phyloP scores from a whole-genome alignment of 1,140 invertebrate genomes.

The Liolophura sinensis region DNA sequence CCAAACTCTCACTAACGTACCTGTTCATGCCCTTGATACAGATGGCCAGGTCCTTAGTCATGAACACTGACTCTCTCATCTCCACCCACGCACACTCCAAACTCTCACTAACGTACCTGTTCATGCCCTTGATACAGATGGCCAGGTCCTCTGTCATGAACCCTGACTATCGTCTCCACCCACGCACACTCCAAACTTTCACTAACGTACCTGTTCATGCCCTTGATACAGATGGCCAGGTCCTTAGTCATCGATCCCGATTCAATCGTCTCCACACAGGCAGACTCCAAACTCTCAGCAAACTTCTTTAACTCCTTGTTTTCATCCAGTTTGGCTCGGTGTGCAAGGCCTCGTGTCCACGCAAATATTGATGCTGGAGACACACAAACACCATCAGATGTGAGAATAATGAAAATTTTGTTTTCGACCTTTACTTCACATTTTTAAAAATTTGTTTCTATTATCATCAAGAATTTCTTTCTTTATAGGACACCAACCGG shows the following conservation, averaged over 20 bases:
- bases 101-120: conserved; percentile 29
- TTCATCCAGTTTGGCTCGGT: conserved; percentile 90
- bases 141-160: conserved; percentile 99
- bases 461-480: too few relatives aligned
- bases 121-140: conserved; percentile 90
- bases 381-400: conserved; percentile 11
- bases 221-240: conserved; percentile 97
- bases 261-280: conserved; percentile 94
- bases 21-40: conserved; percentile 80
- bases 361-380: conserved; percentile 95
- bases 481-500: too few relatives aligned
- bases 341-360: conserved; percentile 90
- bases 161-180: conserved; percentile 87
- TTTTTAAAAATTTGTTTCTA: too few relatives aligned
- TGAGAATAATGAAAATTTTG: conserved; percentile 7
- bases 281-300: conserved; percentile 81
- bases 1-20: conserved; percentile 61
- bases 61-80: conserved; percentile 89
- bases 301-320: conserved; percentile 79
- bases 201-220: conserved; percentile 58
- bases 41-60: conserved; percentile 98
- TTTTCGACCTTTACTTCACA: too few relatives aligned
- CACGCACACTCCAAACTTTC: conserved; percentile 84
- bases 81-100: conserved; percentile 87
- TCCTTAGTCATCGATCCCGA: conserved; percentile 97